Evolutionary conservation across 2,888 invertebrate genomes (phyloP).

Genomic region (Psylliodes chrysocephalus): DNA sequence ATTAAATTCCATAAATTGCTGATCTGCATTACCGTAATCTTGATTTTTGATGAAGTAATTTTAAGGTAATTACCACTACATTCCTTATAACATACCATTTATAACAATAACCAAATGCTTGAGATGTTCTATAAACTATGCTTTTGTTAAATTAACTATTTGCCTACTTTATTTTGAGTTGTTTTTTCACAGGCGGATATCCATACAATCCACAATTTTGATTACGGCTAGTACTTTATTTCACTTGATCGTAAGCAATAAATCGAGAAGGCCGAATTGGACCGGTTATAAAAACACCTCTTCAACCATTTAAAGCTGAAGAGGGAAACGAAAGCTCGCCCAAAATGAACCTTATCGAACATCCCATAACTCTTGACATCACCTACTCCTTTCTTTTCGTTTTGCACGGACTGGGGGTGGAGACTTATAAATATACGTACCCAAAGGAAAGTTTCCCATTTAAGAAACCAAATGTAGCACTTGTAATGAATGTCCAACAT

Average conservation of each 20-base stretch:
- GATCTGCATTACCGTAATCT: no score
- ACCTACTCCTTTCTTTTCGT: conserved; percentile 65
- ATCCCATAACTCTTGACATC: conserved; percentile 67
- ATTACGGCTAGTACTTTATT: conserved; percentile 58
- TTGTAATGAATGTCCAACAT: conserved; percentile 58
- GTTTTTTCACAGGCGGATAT: not conserved
- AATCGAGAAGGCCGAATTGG: conserved; percentile 55
- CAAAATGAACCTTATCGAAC: conserved; percentile 68
- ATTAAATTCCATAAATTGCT: no score
- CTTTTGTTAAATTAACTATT: no score
- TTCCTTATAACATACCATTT: no score
- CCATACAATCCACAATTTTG: conserved; percentile 49
- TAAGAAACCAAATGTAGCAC: conserved; percentile 62
- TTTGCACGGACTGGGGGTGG: conserved; percentile 62
- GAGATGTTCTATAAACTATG: no score
- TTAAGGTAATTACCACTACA: no score
- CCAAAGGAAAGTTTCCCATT: conserved; percentile 66
- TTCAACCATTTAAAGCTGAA: conserved; percentile 59
- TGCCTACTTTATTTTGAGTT: no score
- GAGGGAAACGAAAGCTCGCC: conserved; percentile 35
- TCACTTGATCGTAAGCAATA: conserved; percentile 51
- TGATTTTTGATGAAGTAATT: no score
- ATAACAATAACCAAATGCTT: no score
- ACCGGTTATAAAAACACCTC: conserved; percentile 62
- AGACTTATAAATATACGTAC: conserved; percentile 64